Base-by-base conservation (phyloP, 1,140 invertebrate species). In the Drosophila auraria region DNA sequence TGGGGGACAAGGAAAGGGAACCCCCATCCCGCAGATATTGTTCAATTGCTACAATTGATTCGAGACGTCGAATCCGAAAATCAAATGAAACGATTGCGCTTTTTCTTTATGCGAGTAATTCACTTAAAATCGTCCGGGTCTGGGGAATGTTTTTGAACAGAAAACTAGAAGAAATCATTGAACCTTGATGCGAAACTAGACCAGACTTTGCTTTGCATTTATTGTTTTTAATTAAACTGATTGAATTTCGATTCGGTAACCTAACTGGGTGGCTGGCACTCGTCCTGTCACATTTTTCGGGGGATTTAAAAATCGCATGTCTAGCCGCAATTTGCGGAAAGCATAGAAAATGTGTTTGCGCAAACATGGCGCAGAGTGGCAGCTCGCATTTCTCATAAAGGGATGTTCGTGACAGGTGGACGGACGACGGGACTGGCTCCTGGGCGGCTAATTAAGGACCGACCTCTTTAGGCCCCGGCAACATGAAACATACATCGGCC, bases 171-270 rank as follows among this genome's bases (percentile, higher is more conserved):
- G 27, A 38, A 62, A 17, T 38, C 15, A 54, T 54, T 54, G 30
- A 54, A 65, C 25, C 27, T 23, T 63, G 27, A 36, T 45, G 47
- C 12, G 5, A 17, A 63, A 47, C 59, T 66, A 62, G 42, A 62
- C 17, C 40, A 45, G 15, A 27, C 40, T 9, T 8, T 33, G 33
- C 33, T 45, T 62, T 51, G 14, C 62, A 44, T 87, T 82, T 81
- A 91, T 91, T 91, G 81, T 65, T 87, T 86, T 91, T 91, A 91
- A 91, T 91, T 91, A 89, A 61, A 65, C 82, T 91, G 83, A 91
- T 91, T 91, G 87, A 80, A 78, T 91, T 84, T 80, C 68, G 65
- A 64, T 87, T 57, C 58, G 20, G 30, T 49, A 80, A 82, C 51
- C 50, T 6, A 40, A n/a, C 33, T 63, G 14, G 49, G 36, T 20